Evolutionary conservation across 2,113 vertebrate genomes (phyloP).

Genomic region (Cettia cetti): DNA sequence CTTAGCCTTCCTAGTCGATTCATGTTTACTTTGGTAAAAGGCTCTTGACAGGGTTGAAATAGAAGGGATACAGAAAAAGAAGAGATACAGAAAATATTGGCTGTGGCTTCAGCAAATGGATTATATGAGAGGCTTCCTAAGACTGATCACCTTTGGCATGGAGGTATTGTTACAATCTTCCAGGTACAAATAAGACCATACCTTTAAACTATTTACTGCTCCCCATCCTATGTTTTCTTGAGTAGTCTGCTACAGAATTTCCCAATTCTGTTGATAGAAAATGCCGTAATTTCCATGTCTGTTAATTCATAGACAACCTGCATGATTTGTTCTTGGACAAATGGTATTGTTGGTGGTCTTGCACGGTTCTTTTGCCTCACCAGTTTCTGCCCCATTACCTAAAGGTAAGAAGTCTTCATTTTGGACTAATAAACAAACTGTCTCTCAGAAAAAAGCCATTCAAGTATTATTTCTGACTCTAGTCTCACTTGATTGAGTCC

Average conservation of each 20-base stretch:
- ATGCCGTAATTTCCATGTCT: neutral
- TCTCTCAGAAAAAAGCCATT: neutral
- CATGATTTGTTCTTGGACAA: neutral
- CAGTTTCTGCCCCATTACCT: neutral
- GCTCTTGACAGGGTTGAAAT: neutral
- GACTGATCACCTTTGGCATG: neutral
- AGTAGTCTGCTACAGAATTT: neutral
- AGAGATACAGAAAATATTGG: neutral
- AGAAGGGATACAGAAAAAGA: neutral
- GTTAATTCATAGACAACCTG: neutral
- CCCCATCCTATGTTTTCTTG: neutral
- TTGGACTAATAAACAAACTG: neutral
- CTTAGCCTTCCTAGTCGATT: neutral
- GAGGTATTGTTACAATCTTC: neutral
- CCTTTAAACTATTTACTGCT: neutral
- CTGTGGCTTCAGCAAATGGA: neutral
- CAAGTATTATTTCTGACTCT: neutral
- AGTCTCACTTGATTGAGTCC: neutral
- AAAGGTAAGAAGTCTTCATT: neutral
- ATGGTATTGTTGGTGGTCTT: neutral
- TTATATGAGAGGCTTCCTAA: neutral
- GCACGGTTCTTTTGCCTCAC: neutral
- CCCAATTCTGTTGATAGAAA: neutral
- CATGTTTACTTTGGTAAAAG: neutral
- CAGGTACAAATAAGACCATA: neutral